Evolutionary conservation across 2,113 vertebrate genomes (phyloP).

Genomic region (Hiodon tergisus): DNA sequence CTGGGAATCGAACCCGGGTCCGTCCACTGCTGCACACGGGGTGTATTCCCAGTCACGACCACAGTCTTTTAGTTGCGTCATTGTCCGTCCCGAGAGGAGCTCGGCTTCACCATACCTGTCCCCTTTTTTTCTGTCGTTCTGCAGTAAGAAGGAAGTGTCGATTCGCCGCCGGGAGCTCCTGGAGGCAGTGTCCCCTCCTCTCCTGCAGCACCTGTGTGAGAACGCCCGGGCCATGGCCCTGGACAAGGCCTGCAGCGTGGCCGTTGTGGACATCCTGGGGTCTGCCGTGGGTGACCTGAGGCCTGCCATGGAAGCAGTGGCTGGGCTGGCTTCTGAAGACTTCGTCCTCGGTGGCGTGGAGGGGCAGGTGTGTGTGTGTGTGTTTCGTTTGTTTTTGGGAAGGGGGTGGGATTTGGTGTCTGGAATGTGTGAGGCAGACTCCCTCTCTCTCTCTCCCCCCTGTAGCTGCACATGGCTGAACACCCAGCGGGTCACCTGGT

Average conservation of each 20-base stretch:
- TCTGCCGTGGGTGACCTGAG: constrained; percentile 70
- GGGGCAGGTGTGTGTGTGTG: constrained; percentile 61
- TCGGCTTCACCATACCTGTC: no score
- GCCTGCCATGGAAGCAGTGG: constrained; percentile 78
- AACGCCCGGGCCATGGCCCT: constrained; percentile 69
- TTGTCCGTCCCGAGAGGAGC: no score
- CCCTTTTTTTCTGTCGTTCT: neutral
- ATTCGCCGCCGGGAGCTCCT: constrained; percentile 75
- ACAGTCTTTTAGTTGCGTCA: no score
- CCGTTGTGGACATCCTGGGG: constrained; percentile 75
- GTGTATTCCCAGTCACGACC: no score
- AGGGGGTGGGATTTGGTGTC: neutral
- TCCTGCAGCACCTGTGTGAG: constrained; percentile 71
- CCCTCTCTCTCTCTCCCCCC: neutral
- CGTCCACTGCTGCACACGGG: no score
- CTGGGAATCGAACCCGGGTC: no score
- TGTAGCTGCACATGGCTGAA: constrained; percentile 86
- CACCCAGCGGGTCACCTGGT: constrained; percentile 92
- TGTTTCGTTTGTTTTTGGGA: neutral
- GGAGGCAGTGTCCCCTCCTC: constrained; percentile 73
- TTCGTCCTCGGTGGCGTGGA: constrained; percentile 73
- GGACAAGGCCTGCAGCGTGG: constrained; percentile 74
- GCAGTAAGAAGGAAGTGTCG: constrained; percentile 80
- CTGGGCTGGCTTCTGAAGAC: constrained; percentile 70
- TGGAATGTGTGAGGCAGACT: neutral